Conservation (phyloP, 2,113 vertebrate genomes). For the Syngnathoides biaculeatus region DNA sequence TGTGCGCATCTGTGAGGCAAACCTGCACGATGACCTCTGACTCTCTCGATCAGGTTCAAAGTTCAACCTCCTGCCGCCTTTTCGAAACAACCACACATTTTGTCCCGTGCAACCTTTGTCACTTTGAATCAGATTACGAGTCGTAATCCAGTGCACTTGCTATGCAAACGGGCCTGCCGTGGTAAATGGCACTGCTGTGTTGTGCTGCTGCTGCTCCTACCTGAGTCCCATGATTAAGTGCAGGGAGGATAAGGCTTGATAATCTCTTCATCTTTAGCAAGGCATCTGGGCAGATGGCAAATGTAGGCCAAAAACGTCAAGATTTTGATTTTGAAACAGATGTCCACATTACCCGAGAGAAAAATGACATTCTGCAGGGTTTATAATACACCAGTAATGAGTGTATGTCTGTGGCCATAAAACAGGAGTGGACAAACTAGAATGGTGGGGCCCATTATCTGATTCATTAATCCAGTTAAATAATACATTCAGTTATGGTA, state of each 20-base stretch:
- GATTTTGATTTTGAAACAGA: background rate
- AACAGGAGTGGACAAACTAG: too few species aligned
- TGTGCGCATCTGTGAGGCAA: background rate
- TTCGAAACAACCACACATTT: slow-evolving; percentile 12
- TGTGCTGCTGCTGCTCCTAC: slow-evolving; percentile 8
- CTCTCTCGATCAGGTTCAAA: background rate
- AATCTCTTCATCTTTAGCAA: slow-evolving; percentile 44
- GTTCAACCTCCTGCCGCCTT: slow-evolving; percentile 36
- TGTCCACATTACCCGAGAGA: slow-evolving; percentile 23
- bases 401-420: background rate
- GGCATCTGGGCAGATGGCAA: slow-evolving; percentile 27
- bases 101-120: background rate
- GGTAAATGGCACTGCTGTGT: slow-evolving; percentile 7
- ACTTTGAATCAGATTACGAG: slow-evolving; percentile 17
- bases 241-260: slow-evolving; percentile 26
- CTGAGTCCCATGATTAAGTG: slow-evolving; percentile 33
- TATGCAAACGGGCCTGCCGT: slow-evolving; percentile 2
- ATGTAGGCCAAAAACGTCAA: slow-evolving; percentile 35
- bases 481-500: too few species aligned
- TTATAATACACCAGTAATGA: background rate
- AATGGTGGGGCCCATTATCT: too few species aligned
- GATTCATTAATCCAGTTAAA: too few species aligned
- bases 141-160: slow-evolving; percentile 19
- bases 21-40: slow-evolving; percentile 12
- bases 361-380: slow-evolving; percentile 7